phyloP scores from a whole-genome alignment of 2,888 invertebrate genomes.

The Chymomyza caudatula region DNA sequence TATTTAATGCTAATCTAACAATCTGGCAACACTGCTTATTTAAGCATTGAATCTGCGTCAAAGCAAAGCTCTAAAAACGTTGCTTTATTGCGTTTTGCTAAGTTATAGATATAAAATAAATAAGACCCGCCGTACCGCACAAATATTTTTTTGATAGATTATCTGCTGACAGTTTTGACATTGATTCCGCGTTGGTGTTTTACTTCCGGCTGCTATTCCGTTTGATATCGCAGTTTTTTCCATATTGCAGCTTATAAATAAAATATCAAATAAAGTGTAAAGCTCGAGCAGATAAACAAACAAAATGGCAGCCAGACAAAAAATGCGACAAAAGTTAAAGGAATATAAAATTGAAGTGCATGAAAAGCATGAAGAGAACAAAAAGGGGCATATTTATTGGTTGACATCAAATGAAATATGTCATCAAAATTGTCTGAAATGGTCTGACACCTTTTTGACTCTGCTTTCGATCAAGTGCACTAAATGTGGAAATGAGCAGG shows the following conservation, averaged over 20 bases:
- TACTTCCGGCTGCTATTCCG: not conserved
- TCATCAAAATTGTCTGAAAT: conserved; percentile 64
- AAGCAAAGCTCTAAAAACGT: too few species aligned
- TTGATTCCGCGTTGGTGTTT: conserved; percentile 48
- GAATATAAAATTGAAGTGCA: conserved; percentile 20
- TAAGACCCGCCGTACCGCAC: conserved; percentile 25
- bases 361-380: conserved; percentile 14
- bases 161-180: conserved; percentile 65
- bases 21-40: too few species aligned
- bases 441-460: conserved; percentile 57
- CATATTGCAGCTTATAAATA: conserved; percentile 57
- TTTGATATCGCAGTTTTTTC: conserved; percentile 7
- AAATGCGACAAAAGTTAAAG: not conserved
- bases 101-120: too few species aligned
- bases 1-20: too few species aligned
- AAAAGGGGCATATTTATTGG: conserved; percentile 58
- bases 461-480: conserved; percentile 57
- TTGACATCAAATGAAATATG: conserved; percentile 66
- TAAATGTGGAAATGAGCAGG: conserved; percentile 40
- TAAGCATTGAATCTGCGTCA: too few species aligned
- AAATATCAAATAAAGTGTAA: conserved; percentile 43
- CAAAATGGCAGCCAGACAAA: conserved; percentile 19
- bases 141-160: conserved; percentile 68
- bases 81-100: too few species aligned
- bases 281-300: conserved; percentile 7